phyloP scores from a whole-genome alignment of 2,113 vertebrate species.

The Xenopus borealis region DNA sequence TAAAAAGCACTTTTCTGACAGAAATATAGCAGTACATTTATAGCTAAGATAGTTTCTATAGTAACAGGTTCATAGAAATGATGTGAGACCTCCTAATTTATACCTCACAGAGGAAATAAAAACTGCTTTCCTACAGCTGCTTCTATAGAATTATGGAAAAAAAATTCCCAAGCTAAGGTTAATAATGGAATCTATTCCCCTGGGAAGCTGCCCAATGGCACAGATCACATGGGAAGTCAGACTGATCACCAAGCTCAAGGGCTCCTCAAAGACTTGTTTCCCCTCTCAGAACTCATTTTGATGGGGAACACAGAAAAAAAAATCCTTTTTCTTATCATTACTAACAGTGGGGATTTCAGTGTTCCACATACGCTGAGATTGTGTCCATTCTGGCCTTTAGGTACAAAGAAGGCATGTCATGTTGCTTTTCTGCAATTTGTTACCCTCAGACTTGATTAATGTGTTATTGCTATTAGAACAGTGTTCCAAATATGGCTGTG shows the following conservation, averaged over 20 bases:
- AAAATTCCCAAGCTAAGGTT: constrained; percentile 23
- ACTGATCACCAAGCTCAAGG: neutral
- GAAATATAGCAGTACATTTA: constrained; percentile 30
- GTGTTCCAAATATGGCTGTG: neutral
- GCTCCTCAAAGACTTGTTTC: neutral
- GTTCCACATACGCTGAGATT: neutral
- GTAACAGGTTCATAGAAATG: constrained; percentile 59
- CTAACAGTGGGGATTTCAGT: neutral
- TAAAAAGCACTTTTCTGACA: neutral
- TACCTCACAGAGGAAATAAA: neutral
- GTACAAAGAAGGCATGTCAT: too few species aligned
- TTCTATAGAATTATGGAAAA: neutral
- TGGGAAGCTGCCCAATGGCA: neutral
- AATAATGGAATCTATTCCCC: constrained; percentile 22
- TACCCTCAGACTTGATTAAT: too few species aligned
- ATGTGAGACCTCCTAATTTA: neutral
- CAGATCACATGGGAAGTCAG: neutral
- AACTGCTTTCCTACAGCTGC: neutral
- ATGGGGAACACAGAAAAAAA: neutral
- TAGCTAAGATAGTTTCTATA: constrained; percentile 61
- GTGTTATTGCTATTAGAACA: too few species aligned
- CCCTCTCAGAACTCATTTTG: neutral
- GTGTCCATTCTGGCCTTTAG: too few species aligned
- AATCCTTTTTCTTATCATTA: neutral
- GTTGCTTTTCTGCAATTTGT: too few species aligned